Evolutionary conservation across 2,113 vertebrate genomes (phyloP), one percentile per base, ranked within the genome.

Genomic region (Oncorhynchus mykiss): DNA sequence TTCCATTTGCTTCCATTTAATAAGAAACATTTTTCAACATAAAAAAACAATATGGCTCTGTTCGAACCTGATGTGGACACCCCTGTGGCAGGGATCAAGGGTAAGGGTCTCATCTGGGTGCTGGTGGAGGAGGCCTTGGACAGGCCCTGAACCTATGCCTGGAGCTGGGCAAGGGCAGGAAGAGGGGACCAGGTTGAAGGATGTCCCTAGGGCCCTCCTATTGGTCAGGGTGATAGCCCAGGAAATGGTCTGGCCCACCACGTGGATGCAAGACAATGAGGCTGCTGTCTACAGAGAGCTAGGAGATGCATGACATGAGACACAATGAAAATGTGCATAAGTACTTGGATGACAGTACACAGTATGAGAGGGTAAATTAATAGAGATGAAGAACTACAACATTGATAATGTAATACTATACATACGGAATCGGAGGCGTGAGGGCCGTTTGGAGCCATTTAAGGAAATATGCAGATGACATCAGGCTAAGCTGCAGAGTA

Each of bases 281-380:
- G 81, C 93, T 89, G 84, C 90, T 93, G 93, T 98, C 96, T 3
- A 98, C 92, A 65, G 94, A 91, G 84, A 96, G 88, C 97, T 99
- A 90, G 48, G 34, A 77, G 57, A 86, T 18, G n/a, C 60, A 54
- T 49, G 67, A 57, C n/a, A 39, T 48, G 25, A n/a, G 20, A 62
- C 54, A 24, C 5, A 24, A 39, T 12, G 39, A 9, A 22, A 71
- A 48, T 45, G 13, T 24, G 3, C 6, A 16, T 48, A 51, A 4
- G 22, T 54, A 11, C 24, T 25, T 57, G 13, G 13, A 57, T 57
- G 54, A 45, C 39, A 45, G 39, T 11, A 45, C 39, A 45, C 39
- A 45, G 39, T 45, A 45, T 45, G 39, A 45, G 8, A 45, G 8
- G 9, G 39, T 45, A 45, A 45, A 45, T 45, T 45, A 2, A 45